These are phyloP conservation scores for Gryon sp. DNA, from an alignment of 1,140 invertebrate species.

Conservation along the genomic window DNA sequence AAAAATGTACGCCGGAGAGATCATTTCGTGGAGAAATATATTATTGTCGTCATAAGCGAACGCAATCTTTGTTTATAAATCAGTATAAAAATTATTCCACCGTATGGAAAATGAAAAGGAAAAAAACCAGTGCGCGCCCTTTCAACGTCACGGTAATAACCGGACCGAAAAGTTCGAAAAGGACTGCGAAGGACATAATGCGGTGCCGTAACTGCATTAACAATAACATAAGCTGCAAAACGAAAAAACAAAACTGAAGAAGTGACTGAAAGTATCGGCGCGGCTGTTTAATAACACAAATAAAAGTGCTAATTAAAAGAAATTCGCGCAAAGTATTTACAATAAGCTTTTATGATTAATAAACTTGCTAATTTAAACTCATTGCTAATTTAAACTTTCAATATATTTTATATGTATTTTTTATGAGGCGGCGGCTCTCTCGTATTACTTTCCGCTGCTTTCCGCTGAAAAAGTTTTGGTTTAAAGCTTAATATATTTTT, in stretches of 20 bases:
- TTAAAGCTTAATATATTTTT: slow-evolving; percentile 66
- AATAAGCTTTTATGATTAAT: slow-evolving; percentile 64
- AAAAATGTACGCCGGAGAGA: slow-evolving; percentile 42
- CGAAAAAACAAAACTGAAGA: slow-evolving; percentile 18
- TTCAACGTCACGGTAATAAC: too few relatives aligned
- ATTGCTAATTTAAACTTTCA: slow-evolving; percentile 61
- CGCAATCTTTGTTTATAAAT: slow-evolving; percentile 48
- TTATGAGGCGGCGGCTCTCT: slow-evolving; percentile 50
- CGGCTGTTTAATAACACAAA: slow-evolving; percentile 35
- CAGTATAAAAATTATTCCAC: slow-evolving; percentile 31
- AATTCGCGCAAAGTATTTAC: slow-evolving; percentile 57
- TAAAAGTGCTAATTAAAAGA: slow-evolving; percentile 59
- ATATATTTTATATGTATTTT: slow-evolving; percentile 64
- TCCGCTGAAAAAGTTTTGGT: slow-evolving; percentile 60
- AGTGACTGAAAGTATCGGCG: slow-evolving; percentile 44
- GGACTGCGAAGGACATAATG: background rate
- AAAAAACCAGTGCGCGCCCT: slow-evolving; percentile 21
- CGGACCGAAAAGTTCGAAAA: too few relatives aligned
- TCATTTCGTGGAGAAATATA: slow-evolving; percentile 47
- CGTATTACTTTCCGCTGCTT: slow-evolving; percentile 55
- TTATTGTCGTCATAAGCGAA: slow-evolving; percentile 30
- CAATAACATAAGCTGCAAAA: slow-evolving; percentile 24
- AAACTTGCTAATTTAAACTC: slow-evolving; percentile 59
- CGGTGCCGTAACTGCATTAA: slow-evolving; percentile 9
- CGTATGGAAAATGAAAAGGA: background rate